Conservation (phyloP, 2,888 invertebrate genomes). For the Aromia moschata region DNA sequence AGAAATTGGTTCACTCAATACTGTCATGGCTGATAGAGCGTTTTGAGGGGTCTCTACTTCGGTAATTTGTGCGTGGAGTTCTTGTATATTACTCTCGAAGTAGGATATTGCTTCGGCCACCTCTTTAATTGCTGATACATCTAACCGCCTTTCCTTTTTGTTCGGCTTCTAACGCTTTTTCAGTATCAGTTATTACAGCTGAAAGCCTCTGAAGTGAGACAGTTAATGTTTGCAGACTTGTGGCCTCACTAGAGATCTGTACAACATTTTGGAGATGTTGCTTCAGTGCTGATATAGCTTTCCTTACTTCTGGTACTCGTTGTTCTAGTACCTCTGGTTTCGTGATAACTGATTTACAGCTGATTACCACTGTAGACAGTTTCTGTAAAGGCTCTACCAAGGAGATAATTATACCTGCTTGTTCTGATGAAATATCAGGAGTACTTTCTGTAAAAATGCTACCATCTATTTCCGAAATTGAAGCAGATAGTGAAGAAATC, state of each 20-base stretch:
- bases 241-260: not conserved
- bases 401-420: not conserved
- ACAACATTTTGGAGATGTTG: too few relatives aligned
- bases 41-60: not conserved
- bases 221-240: conserved; percentile 1
- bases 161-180: conserved; percentile 5
- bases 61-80: not conserved
- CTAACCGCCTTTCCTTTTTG: not conserved
- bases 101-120: not conserved
- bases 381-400: conserved; percentile 11
- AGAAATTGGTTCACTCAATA: conserved; percentile 4
- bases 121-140: not conserved
- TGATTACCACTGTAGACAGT: conserved; percentile 3
- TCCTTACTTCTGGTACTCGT: conserved; percentile 1
- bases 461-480: conserved; percentile 10
- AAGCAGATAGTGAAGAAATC: conserved; percentile 13
- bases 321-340: conserved; percentile 15
- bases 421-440: conserved; percentile 9
- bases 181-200: conserved; percentile 7
- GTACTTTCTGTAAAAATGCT: not conserved
- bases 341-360: not conserved
- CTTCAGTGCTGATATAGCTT: conserved; percentile 1
- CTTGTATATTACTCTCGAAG: not conserved
- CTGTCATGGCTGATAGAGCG: not conserved
- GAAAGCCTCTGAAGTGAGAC: not conserved